phyloP scores from a whole-genome alignment of 2,113 vertebrate genomes.

The Sardina pilchardus region DNA sequence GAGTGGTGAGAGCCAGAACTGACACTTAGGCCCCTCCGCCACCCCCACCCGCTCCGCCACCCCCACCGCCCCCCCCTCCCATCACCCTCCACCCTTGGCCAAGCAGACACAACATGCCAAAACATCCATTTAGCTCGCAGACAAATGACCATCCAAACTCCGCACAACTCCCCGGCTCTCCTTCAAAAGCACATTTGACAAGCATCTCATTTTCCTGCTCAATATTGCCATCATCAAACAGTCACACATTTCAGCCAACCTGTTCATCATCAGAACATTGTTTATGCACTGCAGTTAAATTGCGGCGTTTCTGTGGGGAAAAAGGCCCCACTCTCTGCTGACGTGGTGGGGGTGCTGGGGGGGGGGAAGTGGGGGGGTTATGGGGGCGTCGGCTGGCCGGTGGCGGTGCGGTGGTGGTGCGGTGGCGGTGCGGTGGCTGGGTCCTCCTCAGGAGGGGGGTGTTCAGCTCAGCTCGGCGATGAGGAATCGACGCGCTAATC shows the following conservation, averaged over 20 bases:
- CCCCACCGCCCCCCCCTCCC: neutral
- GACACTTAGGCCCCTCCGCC: slow-evolving; percentile 5
- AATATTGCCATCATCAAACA: slow-evolving; percentile 81
- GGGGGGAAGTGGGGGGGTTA: neutral
- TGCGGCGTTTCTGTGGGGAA: slow-evolving; percentile 41
- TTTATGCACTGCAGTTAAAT: slow-evolving; percentile 65
- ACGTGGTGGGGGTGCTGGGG: neutral
- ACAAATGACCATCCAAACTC: slow-evolving; percentile 77
- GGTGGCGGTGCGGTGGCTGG: neutral
- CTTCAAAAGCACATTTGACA: slow-evolving; percentile 81
- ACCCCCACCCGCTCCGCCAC: slow-evolving; percentile 10
- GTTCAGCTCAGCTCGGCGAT: neutral
- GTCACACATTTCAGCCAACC: slow-evolving; percentile 70
- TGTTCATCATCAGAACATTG: slow-evolving; percentile 77
- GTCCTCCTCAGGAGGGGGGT: neutral
- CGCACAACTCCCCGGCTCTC: slow-evolving; percentile 65
- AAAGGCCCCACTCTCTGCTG: neutral
- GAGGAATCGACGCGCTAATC: slow-evolving; percentile 12
- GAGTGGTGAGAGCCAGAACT: neutral
- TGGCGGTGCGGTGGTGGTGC: neutral
- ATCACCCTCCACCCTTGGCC: neutral
- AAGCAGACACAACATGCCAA: slow-evolving; percentile 69
- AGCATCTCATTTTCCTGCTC: slow-evolving; percentile 78
- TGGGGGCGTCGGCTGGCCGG: neutral
- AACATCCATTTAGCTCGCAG: slow-evolving; percentile 74